Conservation (phyloP, 2,888 invertebrate genomes). For the Agonopterix alstromeriana region DNA sequence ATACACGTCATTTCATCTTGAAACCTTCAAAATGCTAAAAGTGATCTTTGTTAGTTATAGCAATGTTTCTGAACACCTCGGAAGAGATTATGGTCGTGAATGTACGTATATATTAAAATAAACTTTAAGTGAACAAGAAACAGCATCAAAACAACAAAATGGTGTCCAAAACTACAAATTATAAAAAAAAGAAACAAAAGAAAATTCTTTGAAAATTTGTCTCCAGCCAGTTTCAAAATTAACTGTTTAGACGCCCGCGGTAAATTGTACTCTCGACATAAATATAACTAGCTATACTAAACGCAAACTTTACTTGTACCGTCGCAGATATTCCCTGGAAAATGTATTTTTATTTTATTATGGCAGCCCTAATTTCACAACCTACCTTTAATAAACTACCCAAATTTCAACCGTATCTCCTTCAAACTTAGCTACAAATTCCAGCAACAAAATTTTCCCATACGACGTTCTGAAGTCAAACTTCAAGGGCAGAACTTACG, state of each 20-base stretch:
- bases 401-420: constrained; percentile 14
- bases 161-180: neutral
- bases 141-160: neutral
- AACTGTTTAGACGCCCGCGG: constrained; percentile 61
- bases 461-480: constrained; percentile 34
- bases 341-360: constrained; percentile 72
- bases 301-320: constrained; percentile 70
- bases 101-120: too few species aligned
- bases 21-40: too few species aligned
- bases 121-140: too few species aligned
- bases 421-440: constrained; percentile 19
- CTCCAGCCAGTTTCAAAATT: constrained; percentile 50
- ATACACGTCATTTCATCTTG: too few species aligned
- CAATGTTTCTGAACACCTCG: too few species aligned
- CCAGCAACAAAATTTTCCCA: constrained; percentile 6
- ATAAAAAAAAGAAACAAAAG: constrained; percentile 15
- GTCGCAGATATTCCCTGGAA: constrained; percentile 68
- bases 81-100: too few species aligned
- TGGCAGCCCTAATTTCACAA: constrained; percentile 33
- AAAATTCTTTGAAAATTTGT: constrained; percentile 30
- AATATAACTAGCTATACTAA: constrained; percentile 37
- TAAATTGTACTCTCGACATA: constrained; percentile 47
- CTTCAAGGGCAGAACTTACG: constrained; percentile 41
- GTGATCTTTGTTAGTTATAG: too few species aligned
- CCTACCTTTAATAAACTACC: constrained; percentile 14